These are phyloP conservation scores for Volucella zonaria DNA, from an alignment of 2,888 invertebrate genomes.

Conservation along the genomic window DNA sequence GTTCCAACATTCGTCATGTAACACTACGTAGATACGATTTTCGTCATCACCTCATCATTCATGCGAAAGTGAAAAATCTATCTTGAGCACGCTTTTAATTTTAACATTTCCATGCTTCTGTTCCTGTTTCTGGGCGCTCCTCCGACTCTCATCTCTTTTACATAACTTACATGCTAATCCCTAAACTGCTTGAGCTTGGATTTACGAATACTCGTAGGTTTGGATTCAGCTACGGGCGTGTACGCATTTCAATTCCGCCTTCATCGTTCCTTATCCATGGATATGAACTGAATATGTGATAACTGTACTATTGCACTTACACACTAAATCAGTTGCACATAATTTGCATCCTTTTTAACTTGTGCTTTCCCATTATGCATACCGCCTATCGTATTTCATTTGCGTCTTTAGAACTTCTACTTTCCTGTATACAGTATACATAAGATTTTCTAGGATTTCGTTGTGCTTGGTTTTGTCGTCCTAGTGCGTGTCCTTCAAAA, in stretches of 20 bases:
- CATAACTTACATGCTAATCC: not conserved
- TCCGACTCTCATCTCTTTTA: not conserved
- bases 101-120: not conserved
- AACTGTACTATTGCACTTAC: conserved; percentile 36
- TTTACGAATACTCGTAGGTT: not conserved
- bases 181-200: no score
- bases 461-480: conserved; percentile 7
- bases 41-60: no score
- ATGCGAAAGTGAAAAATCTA: not conserved
- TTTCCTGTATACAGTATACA: no score
- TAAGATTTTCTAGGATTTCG: conserved; percentile 12
- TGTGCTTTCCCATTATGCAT: not conserved
- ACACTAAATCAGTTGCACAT: conserved; percentile 48
- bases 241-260: conserved; percentile 19
- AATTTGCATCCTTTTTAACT: conserved; percentile 33
- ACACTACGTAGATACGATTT: no score
- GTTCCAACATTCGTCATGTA: no score
- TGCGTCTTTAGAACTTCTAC: not conserved
- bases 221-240: not conserved
- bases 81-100: conserved; percentile 29
- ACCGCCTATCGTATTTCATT: not conserved
- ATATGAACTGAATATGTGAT: conserved; percentile 52
- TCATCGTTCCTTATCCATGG: not conserved
- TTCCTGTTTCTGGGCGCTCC: not conserved
- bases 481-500: conserved; percentile 3